A percentile compares a stretch with the other conserved stretches of the same genome.
phyloP scores from a whole-genome alignment of 2,888 invertebrate genomes.

The Lymantria monacha region DNA sequence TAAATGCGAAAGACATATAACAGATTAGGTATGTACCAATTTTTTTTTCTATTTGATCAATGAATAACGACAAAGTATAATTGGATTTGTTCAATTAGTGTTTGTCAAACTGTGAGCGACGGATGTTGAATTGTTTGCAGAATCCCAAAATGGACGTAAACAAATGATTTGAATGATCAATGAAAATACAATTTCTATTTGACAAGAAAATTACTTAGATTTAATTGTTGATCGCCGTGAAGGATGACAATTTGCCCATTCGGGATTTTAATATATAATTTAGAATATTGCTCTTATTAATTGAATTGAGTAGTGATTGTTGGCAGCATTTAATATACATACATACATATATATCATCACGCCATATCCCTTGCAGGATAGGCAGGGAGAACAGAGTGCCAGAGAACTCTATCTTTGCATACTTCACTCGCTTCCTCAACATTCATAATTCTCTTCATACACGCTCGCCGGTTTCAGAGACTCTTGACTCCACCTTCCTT shows the following conservation, averaged over 20 bases:
- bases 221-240: background rate
- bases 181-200: constrained; percentile 2
- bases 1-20: too few species aligned
- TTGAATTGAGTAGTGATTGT: too few species aligned
- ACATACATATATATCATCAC: too few species aligned
- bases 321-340: too few species aligned
- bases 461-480: too few species aligned
- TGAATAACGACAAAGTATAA: constrained; percentile 26
- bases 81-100: constrained; percentile 21
- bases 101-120: constrained; percentile 22
- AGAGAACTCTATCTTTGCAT: too few species aligned
- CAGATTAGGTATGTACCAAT: background rate
- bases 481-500: too few species aligned
- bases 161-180: constrained; percentile 8
- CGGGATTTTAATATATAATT: background rate
- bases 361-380: too few species aligned
- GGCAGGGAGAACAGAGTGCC: too few species aligned
- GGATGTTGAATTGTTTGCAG: constrained; percentile 7
- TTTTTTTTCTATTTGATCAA: constrained; percentile 21
- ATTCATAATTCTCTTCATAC: too few species aligned
- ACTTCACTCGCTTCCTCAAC: too few species aligned
- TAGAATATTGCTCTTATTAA: too few species aligned
- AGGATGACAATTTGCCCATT: background rate
- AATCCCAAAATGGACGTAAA: constrained; percentile 5
- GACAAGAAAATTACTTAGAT: background rate